Conservation (phyloP, 2,888 invertebrate genomes). For the Tryphoninae sp. region DNA sequence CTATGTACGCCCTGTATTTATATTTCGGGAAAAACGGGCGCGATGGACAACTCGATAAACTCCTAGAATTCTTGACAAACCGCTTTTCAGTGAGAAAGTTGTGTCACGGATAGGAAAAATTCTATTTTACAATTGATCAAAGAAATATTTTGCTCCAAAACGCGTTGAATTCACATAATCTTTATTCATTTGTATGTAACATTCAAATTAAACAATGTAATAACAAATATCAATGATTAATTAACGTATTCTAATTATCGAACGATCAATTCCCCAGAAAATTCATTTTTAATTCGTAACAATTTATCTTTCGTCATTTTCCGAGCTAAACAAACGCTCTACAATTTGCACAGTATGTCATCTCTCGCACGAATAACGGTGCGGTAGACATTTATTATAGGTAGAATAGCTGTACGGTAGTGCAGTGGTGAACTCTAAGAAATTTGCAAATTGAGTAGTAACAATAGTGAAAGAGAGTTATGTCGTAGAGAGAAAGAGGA, state of each 20-base stretch:
- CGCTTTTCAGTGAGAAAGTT: constrained; percentile 18
- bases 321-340: not conserved
- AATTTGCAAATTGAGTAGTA: constrained; percentile 45
- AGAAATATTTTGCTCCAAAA: not conserved
- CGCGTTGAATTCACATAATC: not conserved
- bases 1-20: constrained; percentile 38
- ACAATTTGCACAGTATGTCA: too few relatives aligned
- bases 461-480: constrained; percentile 23
- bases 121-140: not conserved
- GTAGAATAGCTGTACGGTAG: too few relatives aligned
- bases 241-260: not conserved
- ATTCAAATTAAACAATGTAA: not conserved
- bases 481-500: constrained; percentile 27
- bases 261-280: not conserved
- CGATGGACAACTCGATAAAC: constrained; percentile 59
- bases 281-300: not conserved
- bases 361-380: too few relatives aligned
- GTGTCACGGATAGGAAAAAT: not conserved
- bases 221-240: not conserved
- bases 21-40: constrained; percentile 44
- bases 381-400: too few relatives aligned
- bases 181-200: too few relatives aligned
- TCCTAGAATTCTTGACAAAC: constrained; percentile 42
- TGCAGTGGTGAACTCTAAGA: constrained; percentile 13
- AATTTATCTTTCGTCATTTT: not conserved